Conservation (phyloP, 1,140 invertebrate species). For the Frieseomelitta varia region DNA sequence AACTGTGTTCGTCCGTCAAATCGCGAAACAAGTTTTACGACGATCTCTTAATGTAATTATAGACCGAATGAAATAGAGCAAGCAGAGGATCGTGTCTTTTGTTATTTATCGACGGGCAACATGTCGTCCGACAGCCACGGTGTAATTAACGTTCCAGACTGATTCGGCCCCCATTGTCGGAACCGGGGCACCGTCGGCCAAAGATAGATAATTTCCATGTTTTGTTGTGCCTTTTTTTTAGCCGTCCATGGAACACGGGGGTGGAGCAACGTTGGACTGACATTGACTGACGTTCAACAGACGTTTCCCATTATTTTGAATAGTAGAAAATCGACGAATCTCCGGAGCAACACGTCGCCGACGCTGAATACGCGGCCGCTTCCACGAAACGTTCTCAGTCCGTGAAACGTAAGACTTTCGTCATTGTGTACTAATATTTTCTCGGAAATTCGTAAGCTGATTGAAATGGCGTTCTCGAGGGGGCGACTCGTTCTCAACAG, state of each 20-base stretch:
- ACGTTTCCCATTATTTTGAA: slow-evolving; percentile 78
- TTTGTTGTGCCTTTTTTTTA: slow-evolving; percentile 55
- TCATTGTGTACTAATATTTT: slow-evolving; percentile 43
- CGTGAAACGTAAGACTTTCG: slow-evolving; percentile 46
- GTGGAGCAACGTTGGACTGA: slow-evolving; percentile 59
- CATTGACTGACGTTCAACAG: slow-evolving; percentile 75
- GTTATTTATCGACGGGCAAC: slow-evolving; percentile 49
- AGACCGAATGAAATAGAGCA: slow-evolving; percentile 20
- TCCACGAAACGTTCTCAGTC: slow-evolving; percentile 25
- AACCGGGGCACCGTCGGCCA: slow-evolving; percentile 30
- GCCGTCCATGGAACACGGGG: slow-evolving; percentile 42
- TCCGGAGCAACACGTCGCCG: slow-evolving; percentile 30
- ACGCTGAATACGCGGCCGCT: slow-evolving; percentile 18
- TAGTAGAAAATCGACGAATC: slow-evolving; percentile 72
- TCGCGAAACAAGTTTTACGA: background rate
- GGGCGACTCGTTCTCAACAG: background rate
- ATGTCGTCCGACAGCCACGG: slow-evolving; percentile 46
- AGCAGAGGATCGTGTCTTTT: slow-evolving; percentile 5
- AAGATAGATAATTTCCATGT: slow-evolving; percentile 66
- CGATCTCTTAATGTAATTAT: slow-evolving; percentile 20
- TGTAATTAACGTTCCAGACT: slow-evolving; percentile 62
- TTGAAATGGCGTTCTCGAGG: background rate
- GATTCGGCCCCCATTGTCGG: slow-evolving; percentile 56
- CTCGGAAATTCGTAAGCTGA: slow-evolving; percentile 28
- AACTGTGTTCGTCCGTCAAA: background rate